Base-by-base conservation (phyloP, 2,113 vertebrate genomes). In the Gallinago jamesoni region DNA sequence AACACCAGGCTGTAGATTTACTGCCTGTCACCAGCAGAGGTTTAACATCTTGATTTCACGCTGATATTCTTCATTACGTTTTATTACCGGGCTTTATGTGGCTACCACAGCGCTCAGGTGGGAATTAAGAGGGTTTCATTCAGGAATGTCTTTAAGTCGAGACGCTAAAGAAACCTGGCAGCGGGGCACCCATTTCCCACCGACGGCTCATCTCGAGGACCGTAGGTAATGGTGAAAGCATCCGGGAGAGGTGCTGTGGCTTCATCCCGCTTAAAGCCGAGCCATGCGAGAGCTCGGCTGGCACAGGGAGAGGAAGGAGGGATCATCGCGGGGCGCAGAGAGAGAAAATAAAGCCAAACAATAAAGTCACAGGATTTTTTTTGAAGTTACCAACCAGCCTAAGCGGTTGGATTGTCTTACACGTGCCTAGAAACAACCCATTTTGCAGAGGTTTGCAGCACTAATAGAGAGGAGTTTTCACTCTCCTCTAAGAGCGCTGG, bases 41-140 rank as follows among this genome's bases (percentile, higher is more conserved):
- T 94, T 97, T 84, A 89, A 94, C 91, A 90, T 94, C 96, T 96
- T 87, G 3, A 92, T 96, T 95, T 93, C 97, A 94, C 41, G 21
- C 87, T 79, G 95, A 70, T 88, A 81, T 94, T 94, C 87, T 68
- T 90, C 94, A 52, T 94, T 76, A 63, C 30, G 0, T 90, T 97
- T 95, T 89, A 95, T 73, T 66, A 64, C 87, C 8, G 22, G 77
- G 75, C 64, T 93, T 82, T 81, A 84, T 62, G 79, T n/a, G 39
- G 7, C 53, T 39, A 50, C 69, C 11, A 2, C 47, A 18, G 89
- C 4, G 7, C 77, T 88, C 47, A 69, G 70, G 75, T 75, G 80
- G 89, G 90, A 93, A 77, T 76, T 76, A 21, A 55, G 62, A 69
- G 1, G 24, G 80, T 62, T 96, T 72, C 72, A 4, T 33, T 78